A percentile compares a stretch with the other conserved stretches of the same genome.
phyloP scores from a whole-genome alignment of 1,140 invertebrate genomes.

The Acyrthosiphon pisum region DNA sequence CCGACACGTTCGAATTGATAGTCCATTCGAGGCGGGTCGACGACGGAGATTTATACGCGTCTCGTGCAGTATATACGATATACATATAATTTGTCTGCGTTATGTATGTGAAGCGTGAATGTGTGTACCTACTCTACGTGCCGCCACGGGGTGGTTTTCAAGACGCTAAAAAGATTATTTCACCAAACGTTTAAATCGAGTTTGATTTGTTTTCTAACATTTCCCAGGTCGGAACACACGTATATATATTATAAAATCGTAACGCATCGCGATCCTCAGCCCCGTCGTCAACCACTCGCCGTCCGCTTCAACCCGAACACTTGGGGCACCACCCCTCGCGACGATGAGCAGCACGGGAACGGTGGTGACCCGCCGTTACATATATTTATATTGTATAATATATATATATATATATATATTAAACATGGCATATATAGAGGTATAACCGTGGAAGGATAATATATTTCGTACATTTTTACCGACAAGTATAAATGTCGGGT shows the following conservation, averaged over 20 bases:
- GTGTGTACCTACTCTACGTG: background rate
- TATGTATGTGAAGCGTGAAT: background rate
- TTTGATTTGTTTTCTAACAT: conserved; percentile 45
- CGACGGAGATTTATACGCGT: background rate
- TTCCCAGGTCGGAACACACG: conserved; percentile 1
- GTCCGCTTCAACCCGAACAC: background rate
- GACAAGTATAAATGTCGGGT: conserved; percentile 45
- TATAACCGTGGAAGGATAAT: conserved; percentile 11
- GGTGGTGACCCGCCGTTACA: background rate
- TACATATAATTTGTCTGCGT: no score
- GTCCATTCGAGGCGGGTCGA: background rate
- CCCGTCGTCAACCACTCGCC: background rate
- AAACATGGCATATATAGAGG: background rate
- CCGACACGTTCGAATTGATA: conserved; percentile 23
- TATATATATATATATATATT: background rate
- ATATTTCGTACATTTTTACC: conserved; percentile 43
- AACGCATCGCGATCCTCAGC: background rate
- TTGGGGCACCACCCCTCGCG: background rate
- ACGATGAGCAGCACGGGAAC: background rate
- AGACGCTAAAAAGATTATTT: conserved; percentile 14
- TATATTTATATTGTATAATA: background rate
- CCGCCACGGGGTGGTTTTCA: background rate
- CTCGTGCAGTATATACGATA: background rate
- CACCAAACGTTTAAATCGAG: conserved; percentile 23
- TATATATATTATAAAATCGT: conserved; percentile 3